These are phyloP conservation scores for Brachyhypopomus gauderio DNA, from an alignment of 2,113 vertebrate genomes.

Conservation along the genomic window DNA sequence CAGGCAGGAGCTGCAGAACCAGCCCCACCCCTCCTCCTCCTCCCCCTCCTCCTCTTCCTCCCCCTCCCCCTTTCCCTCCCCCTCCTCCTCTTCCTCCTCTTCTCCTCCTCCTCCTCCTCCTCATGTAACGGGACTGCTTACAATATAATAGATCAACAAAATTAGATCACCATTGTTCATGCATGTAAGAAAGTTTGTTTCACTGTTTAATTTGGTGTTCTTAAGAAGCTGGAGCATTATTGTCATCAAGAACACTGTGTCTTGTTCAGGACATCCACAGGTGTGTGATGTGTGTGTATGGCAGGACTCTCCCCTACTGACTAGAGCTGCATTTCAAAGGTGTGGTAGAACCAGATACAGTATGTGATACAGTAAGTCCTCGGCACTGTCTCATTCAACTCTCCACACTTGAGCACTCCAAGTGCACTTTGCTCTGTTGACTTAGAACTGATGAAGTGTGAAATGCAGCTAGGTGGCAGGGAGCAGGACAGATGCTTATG, in stretches of 20 bases:
- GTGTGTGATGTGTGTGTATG: no score
- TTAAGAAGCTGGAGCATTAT: no score
- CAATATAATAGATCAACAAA: neutral
- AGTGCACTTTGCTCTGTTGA: neutral
- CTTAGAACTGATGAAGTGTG: no score
- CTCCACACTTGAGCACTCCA: neutral
- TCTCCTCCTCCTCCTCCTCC: conserved; percentile 32
- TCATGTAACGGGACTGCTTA: conserved; percentile 8
- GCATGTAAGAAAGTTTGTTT: neutral
- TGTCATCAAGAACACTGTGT: no score
- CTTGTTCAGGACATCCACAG: no score
- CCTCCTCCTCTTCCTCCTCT: conserved; percentile 35
- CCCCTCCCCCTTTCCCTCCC: no score
- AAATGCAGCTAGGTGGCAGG: no score
- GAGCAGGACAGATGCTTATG: no score
- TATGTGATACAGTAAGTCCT: neutral
- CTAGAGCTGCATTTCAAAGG: neutral
- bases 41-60: neutral
- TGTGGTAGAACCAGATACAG: neutral
- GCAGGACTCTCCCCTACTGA: neutral
- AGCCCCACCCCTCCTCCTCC: neutral
- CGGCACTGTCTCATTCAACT: neutral
- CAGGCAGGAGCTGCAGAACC: conserved; percentile 53
- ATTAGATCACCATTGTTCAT: conserved; percentile 22
- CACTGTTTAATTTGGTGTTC: no score